phyloP scores from a whole-genome alignment of 37 sponge, comb jelly and placozoan genomes.

The Aplysina aerophoba region DNA sequence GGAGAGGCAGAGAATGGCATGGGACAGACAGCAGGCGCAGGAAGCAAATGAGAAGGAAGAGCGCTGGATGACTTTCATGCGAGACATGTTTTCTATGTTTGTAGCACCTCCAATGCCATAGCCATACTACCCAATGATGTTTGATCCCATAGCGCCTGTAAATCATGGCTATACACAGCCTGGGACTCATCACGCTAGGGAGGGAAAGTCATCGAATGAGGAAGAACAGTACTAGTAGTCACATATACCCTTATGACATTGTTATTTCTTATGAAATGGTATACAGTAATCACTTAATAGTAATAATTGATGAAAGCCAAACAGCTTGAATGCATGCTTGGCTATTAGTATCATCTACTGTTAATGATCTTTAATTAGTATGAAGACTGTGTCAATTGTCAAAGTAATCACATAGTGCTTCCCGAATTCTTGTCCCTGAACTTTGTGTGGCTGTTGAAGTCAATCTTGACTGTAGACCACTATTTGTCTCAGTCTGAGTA shows the following conservation, averaged over 20 bases:
- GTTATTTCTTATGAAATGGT: too few relatives aligned
- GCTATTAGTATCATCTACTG: background rate
- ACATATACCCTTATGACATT: too few relatives aligned
- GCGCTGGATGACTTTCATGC: background rate
- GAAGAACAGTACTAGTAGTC: too few relatives aligned
- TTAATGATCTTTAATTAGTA: background rate
- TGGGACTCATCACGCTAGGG: background rate
- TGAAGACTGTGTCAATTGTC: background rate
- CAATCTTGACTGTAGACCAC: too few relatives aligned
- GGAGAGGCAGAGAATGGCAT: background rate
- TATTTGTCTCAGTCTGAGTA: too few relatives aligned
- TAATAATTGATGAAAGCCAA: background rate
- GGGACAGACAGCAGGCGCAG: constrained; percentile 17
- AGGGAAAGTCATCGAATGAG: too few relatives aligned
- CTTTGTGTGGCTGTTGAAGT: too few relatives aligned
- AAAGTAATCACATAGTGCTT: too few relatives aligned
- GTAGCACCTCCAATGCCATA: background rate
- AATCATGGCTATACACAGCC: background rate
- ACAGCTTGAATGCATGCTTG: background rate
- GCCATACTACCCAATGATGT: background rate
- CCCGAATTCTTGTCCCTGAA: too few relatives aligned
- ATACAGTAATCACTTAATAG: background rate
- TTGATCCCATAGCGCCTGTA: background rate
- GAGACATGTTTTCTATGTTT: background rate
- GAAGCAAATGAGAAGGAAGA: constrained; percentile 14